Evolutionary conservation across 2,113 vertebrate species (phyloP).

Genomic region (Cheilinus undulatus): DNA sequence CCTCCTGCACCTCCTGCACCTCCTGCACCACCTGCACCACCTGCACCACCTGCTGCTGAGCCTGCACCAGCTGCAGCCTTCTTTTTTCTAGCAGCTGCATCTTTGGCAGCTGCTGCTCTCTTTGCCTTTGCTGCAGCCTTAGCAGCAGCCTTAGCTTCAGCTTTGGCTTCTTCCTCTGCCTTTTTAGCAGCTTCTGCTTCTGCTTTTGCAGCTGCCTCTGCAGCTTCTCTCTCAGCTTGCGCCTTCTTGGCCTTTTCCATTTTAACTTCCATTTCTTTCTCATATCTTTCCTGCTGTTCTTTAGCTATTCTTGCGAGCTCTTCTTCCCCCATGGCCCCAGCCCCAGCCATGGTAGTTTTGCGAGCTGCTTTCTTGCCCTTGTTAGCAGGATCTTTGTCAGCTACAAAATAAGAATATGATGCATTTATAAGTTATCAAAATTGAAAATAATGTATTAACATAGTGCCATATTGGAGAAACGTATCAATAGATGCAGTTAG

Average conservation of each 20-base stretch:
- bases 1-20: slow-evolving; percentile 9
- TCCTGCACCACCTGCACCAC: neutral
- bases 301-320: slow-evolving; percentile 77
- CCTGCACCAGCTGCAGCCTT: slow-evolving; percentile 33
- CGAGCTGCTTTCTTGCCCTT: slow-evolving; percentile 76
- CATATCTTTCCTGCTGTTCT: slow-evolving; percentile 76
- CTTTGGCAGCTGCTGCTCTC: slow-evolving; percentile 46
- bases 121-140: slow-evolving; percentile 52
- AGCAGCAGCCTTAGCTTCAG: slow-evolving; percentile 53
- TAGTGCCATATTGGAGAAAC: too few species aligned
- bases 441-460: too few species aligned
- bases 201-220: slow-evolving; percentile 47
- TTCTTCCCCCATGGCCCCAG: slow-evolving; percentile 55
- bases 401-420: slow-evolving; percentile 48
- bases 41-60: slow-evolving; percentile 26
- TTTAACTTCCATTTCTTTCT: slow-evolving; percentile 75
- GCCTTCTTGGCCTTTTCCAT: slow-evolving; percentile 67
- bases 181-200: slow-evolving; percentile 56
- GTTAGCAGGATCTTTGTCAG: slow-evolving; percentile 69
- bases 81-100: slow-evolving; percentile 11
- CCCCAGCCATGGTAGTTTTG: slow-evolving; percentile 77
- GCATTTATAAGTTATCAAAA: neutral
- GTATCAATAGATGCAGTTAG: neutral
- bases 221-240: slow-evolving; percentile 67
- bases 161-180: slow-evolving; percentile 52